phyloP scores from a whole-genome alignment of 2,888 invertebrate species.

The Caenorhabditis uteleia region DNA sequence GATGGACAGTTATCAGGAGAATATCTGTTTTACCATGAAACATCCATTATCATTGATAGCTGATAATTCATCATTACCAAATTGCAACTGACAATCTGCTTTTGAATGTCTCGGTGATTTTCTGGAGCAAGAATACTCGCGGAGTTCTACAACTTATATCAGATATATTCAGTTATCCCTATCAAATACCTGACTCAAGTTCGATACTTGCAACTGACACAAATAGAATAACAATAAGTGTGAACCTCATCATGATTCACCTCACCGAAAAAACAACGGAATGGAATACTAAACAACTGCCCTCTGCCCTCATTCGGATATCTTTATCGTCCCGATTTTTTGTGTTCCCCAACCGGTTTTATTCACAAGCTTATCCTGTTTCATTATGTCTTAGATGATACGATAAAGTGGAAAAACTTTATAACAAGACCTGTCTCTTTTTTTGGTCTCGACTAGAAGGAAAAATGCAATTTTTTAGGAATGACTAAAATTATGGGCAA shows the following conservation, averaged over 20 bases:
- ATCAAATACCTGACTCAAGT: too few species aligned
- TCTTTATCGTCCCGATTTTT: constrained; percentile 1
- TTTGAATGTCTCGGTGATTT: constrained; percentile 10
- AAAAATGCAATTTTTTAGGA: too few species aligned
- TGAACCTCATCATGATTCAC: neutral
- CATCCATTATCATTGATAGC: constrained; percentile 37
- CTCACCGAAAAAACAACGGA: neutral
- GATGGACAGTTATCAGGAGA: too few species aligned
- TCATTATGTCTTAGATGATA: too few species aligned
- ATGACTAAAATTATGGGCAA: neutral
- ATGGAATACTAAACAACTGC: neutral
- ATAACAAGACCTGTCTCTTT: too few species aligned
- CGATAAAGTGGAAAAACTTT: too few species aligned
- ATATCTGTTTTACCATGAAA: constrained; percentile 14
- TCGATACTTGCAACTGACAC: too few species aligned
- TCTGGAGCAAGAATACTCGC: constrained; percentile 21
- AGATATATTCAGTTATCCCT: neutral
- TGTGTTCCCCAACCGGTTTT: neutral
- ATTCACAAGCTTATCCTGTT: too few species aligned
- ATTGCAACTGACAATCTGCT: constrained; percentile 25
- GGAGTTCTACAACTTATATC: too few species aligned
- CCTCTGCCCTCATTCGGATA: neutral
- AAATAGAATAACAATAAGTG: too few species aligned
- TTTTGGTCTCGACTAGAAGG: too few species aligned
- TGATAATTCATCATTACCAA: constrained; percentile 22